Evolutionary conservation across 2,888 invertebrate species (phyloP), one percentile per base, ranked within the genome.

Genomic region (Heteropelma amictum): DNA sequence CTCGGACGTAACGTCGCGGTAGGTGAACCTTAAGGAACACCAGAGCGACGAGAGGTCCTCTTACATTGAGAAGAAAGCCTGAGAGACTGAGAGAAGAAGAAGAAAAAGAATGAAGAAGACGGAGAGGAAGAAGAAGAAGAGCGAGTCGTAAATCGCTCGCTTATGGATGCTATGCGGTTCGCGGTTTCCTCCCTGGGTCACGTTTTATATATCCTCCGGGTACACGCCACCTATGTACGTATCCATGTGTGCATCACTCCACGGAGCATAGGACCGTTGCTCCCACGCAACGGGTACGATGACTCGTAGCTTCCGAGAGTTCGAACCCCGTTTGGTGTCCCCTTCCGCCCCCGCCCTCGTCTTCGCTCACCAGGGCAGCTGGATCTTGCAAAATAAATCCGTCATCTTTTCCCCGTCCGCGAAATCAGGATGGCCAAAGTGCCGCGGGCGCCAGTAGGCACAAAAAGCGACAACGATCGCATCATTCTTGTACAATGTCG

Each of bases 161-260:
- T 85, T 84, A 85, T 85, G 83, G 82, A 82, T 70, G 70, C 74
- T 72, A 56, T 79, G 79, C 73, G 83, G 82, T 84, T 79, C 82
- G 86, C 79, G 85, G 85, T 85, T 85, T 85, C 82, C 83, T 84
- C 81, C 80, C 81, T 71, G 79, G 78, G 80, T 79, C 79, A 75
- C 74, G 78, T 81, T 81, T 81, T 81, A 79, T 76, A 76, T 76
- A 73, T 76, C 75, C 63, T 68, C 61, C 42, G 51, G 51, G 63
- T 71, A 61, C 49, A 54, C 51, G 60, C 64, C 35, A 58, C 64
- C 60, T 30, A 63, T 14, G 35, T 47, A 14, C 38, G 53, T 56
- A 49, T n/a, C n/a, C n/a, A n/a, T 33, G 49, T 76, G 30, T 45
- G 54, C 21, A 35, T 53, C 28, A 49, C 26, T 64, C 14, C 8